These are phyloP conservation scores for Apis cerana DNA, from an alignment of 1,140 invertebrate species.

Conservation along the genomic window DNA sequence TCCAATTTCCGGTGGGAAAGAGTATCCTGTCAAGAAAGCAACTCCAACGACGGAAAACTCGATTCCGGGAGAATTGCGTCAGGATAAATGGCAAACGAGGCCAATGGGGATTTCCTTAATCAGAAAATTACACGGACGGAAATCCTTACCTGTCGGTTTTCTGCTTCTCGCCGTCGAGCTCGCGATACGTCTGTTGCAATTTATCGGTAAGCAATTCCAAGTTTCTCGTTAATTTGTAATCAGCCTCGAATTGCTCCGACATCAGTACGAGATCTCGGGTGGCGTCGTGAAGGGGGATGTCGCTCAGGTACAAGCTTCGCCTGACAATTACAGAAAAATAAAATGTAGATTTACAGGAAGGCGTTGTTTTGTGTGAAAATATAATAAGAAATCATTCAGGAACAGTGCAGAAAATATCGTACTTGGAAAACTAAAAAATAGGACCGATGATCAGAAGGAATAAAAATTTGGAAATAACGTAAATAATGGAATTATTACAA, in stretches of 20 bases:
- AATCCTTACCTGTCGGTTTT: conserved; percentile 94
- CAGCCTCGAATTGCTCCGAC: conserved; percentile 98
- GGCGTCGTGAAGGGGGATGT: conserved; percentile 98
- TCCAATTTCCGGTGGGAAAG: conserved; percentile 35
- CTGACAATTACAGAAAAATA: conserved; percentile 76
- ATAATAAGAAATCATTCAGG: too few species aligned
- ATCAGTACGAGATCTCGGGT: conserved; percentile 97
- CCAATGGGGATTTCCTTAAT: conserved; percentile 45
- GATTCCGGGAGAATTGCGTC: conserved; percentile 42
- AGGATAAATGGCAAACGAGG: conserved; percentile 48
- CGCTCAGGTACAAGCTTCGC: conserved; percentile 94
- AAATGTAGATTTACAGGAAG: background rate
- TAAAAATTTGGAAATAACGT: too few species aligned
- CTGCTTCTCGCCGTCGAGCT: conserved; percentile 96
- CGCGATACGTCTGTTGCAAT: conserved; percentile 96
- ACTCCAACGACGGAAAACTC: background rate
- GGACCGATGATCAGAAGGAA: too few species aligned
- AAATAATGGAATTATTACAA: too few species aligned
- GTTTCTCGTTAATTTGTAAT: conserved; percentile 98
- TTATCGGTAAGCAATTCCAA: conserved; percentile 98
- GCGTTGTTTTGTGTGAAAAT: too few species aligned
- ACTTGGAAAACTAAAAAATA: too few species aligned
- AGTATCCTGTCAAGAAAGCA: conserved; percentile 28
- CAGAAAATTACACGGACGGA: conserved; percentile 50
- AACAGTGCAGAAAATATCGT: too few species aligned